A percentile compares a stretch with the other conserved stretches of the same genome.
Evolutionary conservation across 2,113 vertebrate genomes (phyloP).

Genomic region (crab-eating macaque (Macaca fascicularis)): T2T-MFA8v1.1 NC_088385.1:17961501-17962000

Average conservation of each 20-base stretch:
- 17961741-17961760: neutral
- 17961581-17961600: neutral
- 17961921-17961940: neutral
- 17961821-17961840: neutral
- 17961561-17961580: neutral
- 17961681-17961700: neutral
- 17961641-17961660: neutral
- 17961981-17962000: neutral
- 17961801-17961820: neutral
- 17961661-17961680: neutral
- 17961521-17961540: neutral
- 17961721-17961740: neutral
- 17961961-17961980: neutral
- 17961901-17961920: neutral
- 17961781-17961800: neutral
- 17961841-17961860: neutral
- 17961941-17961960: neutral
- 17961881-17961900: neutral
- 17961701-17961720: neutral
- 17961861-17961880: neutral
- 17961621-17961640: neutral
- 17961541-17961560: neutral
- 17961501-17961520: neutral
- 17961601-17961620: neutral
- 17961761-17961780: too few relatives aligned